Evolutionary conservation across 2,797 vertebrate species (phyloP), one percentile per base, ranked within the genome.

Genomic region (Linurgus olivaceus): DNA sequence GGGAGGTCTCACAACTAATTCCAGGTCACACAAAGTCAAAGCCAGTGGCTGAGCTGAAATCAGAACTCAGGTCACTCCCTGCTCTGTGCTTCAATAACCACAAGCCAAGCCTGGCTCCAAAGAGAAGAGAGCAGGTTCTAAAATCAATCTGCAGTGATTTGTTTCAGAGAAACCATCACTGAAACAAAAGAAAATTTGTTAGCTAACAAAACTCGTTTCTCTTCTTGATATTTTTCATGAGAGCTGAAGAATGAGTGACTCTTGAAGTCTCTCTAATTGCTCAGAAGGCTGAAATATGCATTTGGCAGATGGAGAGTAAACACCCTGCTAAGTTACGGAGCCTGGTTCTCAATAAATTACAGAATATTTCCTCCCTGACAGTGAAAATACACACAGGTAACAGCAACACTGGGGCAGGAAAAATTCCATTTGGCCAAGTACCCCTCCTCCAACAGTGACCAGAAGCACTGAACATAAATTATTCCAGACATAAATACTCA

Each of bases 1-100:
- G 48, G 44, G 62, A 88, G 80, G 74, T 47, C 50, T 73, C 5
- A 5, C 0, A 4, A 19, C 62, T 67, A 71, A 90, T 73, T 84
- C 68, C 85, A 92, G 82, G 93, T 89, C 94, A 95, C 72, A 68
- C 52, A 76, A 58, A 94, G 79, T 78, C 94, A 95, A 93, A 87
- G 62, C 21, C 59, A 38, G 68, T 3, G 52, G 73, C 16, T 90
- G 68, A 74, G 81, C 74, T 89, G 74, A 72, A 84, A 76, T 55
- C n/a, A 82, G 52, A 85, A 55, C 52, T 88, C 80, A 42, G 71
- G 72, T 84, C 52, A 66, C 84, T 94, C 72, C 55, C 55, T 66
- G 72, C 48, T 59, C 50, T 55, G 68, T 65, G 83, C 51, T 52
- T 77, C 80, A 91, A 71, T 75, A 93, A 82, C 84, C 93, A 93